phyloP scores from a whole-genome alignment of 2,797 vertebrate genomes.

The Smutsia temminckii region DNA sequence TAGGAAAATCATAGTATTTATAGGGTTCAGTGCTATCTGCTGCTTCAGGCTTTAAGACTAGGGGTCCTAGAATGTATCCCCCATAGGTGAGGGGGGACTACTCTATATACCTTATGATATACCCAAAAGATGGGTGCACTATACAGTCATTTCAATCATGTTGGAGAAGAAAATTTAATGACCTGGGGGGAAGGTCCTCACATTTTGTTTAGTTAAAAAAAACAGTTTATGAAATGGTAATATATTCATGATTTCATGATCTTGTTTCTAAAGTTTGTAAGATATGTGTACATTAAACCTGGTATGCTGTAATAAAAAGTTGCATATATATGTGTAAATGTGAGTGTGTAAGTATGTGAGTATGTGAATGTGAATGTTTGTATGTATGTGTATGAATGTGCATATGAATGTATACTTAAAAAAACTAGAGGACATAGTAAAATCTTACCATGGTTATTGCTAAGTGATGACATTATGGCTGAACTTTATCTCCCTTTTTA shows the following conservation, averaged over 20 bases:
- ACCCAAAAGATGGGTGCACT: neutral
- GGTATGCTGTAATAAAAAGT: neutral
- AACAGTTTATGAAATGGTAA: neutral
- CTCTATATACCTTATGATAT: neutral
- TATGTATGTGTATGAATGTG: too few relatives aligned
- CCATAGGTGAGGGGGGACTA: neutral
- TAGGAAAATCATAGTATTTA: neutral
- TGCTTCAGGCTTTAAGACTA: neutral
- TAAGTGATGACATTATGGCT: neutral
- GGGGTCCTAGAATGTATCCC: neutral
- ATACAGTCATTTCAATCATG: neutral
- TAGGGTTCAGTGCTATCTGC: neutral
- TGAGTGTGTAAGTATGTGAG: neutral
- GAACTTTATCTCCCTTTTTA: conserved; percentile 11
- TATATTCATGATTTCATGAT: neutral
- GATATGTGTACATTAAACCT: neutral
- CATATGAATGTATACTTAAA: neutral
- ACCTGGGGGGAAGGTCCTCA: neutral
- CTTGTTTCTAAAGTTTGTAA: neutral
- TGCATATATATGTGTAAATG: neutral
- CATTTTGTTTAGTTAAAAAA: conserved; percentile 3
- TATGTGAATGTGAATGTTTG: neutral
- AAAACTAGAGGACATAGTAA: neutral
- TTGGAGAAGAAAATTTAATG: neutral
- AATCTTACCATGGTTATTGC: neutral